These are phyloP conservation scores for Cotesia typhae DNA, from an alignment of 1,140 invertebrate species.

Conservation along the genomic window DNA sequence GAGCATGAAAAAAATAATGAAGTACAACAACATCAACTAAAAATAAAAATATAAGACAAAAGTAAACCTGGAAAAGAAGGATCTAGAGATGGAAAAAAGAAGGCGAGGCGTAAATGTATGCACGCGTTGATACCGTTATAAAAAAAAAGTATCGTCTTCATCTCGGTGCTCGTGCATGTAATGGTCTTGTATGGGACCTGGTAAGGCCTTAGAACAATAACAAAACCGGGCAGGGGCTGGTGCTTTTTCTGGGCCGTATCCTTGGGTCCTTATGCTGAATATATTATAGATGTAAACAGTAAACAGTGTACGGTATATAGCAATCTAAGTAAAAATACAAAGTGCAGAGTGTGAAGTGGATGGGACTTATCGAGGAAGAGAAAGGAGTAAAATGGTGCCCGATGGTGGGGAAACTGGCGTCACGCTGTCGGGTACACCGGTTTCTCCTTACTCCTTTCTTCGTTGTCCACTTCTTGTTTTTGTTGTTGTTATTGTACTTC, in stretches of 20 bases:
- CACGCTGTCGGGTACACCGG: slow-evolving; percentile 65
- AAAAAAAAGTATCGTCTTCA: too few relatives aligned
- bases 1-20: background rate
- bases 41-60: background rate
- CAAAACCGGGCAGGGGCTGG: background rate
- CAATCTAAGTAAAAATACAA: slow-evolving; percentile 36
- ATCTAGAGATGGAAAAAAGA: too few relatives aligned
- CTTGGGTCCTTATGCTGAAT: slow-evolving; percentile 30
- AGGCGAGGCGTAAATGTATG: too few relatives aligned
- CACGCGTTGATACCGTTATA: too few relatives aligned
- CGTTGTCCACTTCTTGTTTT: slow-evolving; percentile 15
- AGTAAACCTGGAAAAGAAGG: background rate
- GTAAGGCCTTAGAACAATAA: background rate
- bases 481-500: slow-evolving; percentile 13
- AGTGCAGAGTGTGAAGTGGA: slow-evolving; percentile 29
- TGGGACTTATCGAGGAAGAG: slow-evolving; percentile 27
- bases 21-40: too few relatives aligned
- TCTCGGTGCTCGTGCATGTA: too few relatives aligned
- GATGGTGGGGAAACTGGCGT: slow-evolving; percentile 54
- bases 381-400: slow-evolving; percentile 35
- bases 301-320: background rate
- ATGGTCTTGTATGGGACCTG: background rate
- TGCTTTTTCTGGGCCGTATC: slow-evolving; percentile 31
- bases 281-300: slow-evolving; percentile 11
- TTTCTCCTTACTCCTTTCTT: slow-evolving; percentile 54